phyloP scores from a whole-genome alignment of 1,140 invertebrate species.

The Eubasilissa regina region DNA sequence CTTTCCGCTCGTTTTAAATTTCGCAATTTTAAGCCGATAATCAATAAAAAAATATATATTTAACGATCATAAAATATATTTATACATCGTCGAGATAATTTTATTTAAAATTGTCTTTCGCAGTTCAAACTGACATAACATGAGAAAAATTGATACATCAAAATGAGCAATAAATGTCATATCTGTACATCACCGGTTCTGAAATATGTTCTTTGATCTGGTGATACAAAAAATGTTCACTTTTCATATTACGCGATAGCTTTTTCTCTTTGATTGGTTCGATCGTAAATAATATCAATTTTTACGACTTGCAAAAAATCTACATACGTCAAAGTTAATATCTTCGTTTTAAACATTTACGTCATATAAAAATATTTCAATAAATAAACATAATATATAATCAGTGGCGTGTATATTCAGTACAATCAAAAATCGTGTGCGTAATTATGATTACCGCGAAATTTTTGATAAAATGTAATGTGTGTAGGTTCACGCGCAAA shows the following conservation, averaged over 20 bases:
- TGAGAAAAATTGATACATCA: background rate
- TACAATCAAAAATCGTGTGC: no score
- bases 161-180: slow-evolving; percentile 25
- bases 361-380: no score
- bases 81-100: no score
- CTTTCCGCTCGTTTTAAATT: background rate
- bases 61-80: background rate
- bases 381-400: no score
- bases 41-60: background rate
- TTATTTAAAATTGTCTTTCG: no score
- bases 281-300: slow-evolving; percentile 30
- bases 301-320: slow-evolving; percentile 11
- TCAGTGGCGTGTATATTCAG: no score
- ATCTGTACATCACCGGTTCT: slow-evolving; percentile 23
- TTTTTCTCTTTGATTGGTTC: background rate
- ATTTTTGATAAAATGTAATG: no score
- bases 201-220: slow-evolving; percentile 20
- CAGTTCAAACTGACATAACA: no score
- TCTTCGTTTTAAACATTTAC: no score
- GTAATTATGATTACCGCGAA: no score
- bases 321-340: background rate
- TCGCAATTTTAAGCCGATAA: slow-evolving; percentile 5
- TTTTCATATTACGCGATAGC: slow-evolving; percentile 15
- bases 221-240: background rate
- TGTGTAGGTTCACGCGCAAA: no score